These are phyloP conservation scores for Hylaeus volcanicus DNA, from an alignment of 1,140 invertebrate species.

Conservation along the genomic window DNA sequence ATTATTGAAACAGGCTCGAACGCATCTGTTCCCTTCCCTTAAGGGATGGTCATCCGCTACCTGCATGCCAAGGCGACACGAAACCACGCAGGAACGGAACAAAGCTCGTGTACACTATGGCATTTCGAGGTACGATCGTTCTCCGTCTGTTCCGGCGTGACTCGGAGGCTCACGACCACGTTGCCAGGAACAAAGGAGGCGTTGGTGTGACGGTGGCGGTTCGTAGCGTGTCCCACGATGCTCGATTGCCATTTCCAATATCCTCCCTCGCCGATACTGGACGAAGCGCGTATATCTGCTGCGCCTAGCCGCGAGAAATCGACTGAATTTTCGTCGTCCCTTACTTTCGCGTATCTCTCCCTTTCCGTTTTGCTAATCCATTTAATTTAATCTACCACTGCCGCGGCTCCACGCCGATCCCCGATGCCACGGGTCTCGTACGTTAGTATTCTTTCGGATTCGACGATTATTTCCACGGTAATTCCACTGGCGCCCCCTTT, in stretches of 20 bases:
- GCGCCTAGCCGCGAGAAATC: slow-evolving; percentile 4
- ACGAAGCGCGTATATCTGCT: slow-evolving; percentile 23
- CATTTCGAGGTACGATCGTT: slow-evolving; percentile 39
- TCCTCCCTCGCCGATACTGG: slow-evolving; percentile 33
- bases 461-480: neutral
- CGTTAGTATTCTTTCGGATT: slow-evolving; percentile 29
- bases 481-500: neutral
- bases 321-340: slow-evolving; percentile 57
- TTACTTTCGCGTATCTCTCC: slow-evolving; percentile 3
- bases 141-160: slow-evolving; percentile 8
- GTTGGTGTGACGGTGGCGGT: slow-evolving; percentile 9
- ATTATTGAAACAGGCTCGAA: slow-evolving; percentile 37
- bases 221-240: slow-evolving; percentile 49
- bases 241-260: slow-evolving; percentile 69
- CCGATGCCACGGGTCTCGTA: neutral
- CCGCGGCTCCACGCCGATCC: slow-evolving; percentile 4
- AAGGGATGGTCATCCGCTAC: slow-evolving; percentile 1
- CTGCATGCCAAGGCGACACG: slow-evolving; percentile 17
- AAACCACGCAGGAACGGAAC: slow-evolving; percentile 18
- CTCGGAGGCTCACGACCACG: slow-evolving; percentile 23
- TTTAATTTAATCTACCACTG: slow-evolving; percentile 42
- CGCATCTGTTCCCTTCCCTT: slow-evolving; percentile 17
- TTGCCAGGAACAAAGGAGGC: slow-evolving; percentile 2
- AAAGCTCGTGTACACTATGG: slow-evolving; percentile 16
- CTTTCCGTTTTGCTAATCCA: slow-evolving; percentile 42